Base-by-base conservation (phyloP, 1,140 invertebrate genomes). In the Orchesella cincta region DNA sequence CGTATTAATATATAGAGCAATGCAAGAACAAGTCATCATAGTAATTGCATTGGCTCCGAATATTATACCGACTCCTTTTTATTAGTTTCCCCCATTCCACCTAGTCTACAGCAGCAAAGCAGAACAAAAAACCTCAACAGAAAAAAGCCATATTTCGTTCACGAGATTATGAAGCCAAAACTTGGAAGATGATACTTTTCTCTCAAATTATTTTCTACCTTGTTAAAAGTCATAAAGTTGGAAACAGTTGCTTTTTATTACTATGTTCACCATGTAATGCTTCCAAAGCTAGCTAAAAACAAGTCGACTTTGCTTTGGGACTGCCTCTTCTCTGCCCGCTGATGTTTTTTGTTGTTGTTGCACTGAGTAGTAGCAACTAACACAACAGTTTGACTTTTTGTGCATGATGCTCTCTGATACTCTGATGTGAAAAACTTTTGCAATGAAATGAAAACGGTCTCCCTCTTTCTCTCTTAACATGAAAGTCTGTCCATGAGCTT, bases 381-480 rank as follows among this genome's bases (percentile, higher is more conserved):
- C 20, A 20, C 8, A 46, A 46, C 20, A 12, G 39, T 46, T 46
- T 46, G 8, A 12, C 39, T 46, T 46, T 12, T 46, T 46, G 20
- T 20, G 8, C 8, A 8, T 46, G 20, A 8, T 46, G 39, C 39
- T 46, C 8, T 46, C 8, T n/a, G n/a, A n/a, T n/a, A n/a, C n/a
- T n/a, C 39, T 29, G 29, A 31, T 67, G 12, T 33, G 31, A 8
- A 33, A 67, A 67, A 67, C 62, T 67, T 67, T 67, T 67, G 8
- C 62, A 67, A 67, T 67, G 62, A 67, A 67, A 67, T 67, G 33
- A 67, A 31, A 67, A 67, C n/a, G n/a, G n/a, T n/a, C n/a, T n/a
- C n/a, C n/a, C n/a, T n/a, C n/a, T n/a, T n/a, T n/a, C n/a, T n/a
- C n/a, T n/a, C n/a, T n/a, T n/a, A n/a, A n/a, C n/a, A n/a, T n/a